Percentiles rank a stretch among this genome's conserved stretches.
These are phyloP conservation scores for Gnatocerus cornutus DNA, from an alignment of 2,888 invertebrate genomes.

Conservation along the genomic window DNA sequence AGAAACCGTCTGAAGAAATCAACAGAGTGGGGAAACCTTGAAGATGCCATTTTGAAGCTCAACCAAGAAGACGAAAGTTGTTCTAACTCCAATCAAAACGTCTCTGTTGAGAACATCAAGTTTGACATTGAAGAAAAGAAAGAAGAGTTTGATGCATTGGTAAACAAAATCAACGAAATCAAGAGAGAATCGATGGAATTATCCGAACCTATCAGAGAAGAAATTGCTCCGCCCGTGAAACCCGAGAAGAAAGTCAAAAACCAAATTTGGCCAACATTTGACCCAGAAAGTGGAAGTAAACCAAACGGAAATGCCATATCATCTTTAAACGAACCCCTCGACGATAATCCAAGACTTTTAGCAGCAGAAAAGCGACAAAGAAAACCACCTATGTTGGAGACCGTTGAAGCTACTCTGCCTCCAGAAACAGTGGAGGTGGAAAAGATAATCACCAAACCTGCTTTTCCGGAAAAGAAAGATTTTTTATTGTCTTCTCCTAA, in stretches of 20 bases:
- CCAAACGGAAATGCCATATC: slow-evolving; percentile 42
- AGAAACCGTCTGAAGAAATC: slow-evolving; percentile 81
- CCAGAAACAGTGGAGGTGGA: slow-evolving; percentile 17
- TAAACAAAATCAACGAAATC: slow-evolving; percentile 68
- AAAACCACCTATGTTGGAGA: slow-evolving; percentile 33
- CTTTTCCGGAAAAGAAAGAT: slow-evolving; percentile 42
- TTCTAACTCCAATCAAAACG: slow-evolving; percentile 48
- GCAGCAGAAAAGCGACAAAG: slow-evolving; percentile 45
- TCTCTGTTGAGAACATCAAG: slow-evolving; percentile 49
- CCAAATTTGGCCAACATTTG: slow-evolving; percentile 63
- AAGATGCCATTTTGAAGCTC: slow-evolving; percentile 81
- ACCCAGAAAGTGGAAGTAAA: slow-evolving; percentile 35
- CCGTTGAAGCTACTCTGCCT: neutral
- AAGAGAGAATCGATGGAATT: slow-evolving; percentile 59
- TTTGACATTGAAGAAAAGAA: slow-evolving; percentile 60
- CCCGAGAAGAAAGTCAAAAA: slow-evolving; percentile 60
- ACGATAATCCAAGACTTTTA: slow-evolving; percentile 30
- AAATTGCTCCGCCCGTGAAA: slow-evolving; percentile 47
- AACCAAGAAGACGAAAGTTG: slow-evolving; percentile 62
- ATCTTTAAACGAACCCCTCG: neutral
- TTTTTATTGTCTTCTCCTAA: slow-evolving; percentile 33
- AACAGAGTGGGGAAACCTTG: slow-evolving; percentile 84
- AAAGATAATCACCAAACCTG: slow-evolving; percentile 33
- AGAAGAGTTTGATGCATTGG: slow-evolving; percentile 66
- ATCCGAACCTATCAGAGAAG: slow-evolving; percentile 44